Conservation (phyloP, 2,888 invertebrate species). For the Crocallis elinguaria region DNA sequence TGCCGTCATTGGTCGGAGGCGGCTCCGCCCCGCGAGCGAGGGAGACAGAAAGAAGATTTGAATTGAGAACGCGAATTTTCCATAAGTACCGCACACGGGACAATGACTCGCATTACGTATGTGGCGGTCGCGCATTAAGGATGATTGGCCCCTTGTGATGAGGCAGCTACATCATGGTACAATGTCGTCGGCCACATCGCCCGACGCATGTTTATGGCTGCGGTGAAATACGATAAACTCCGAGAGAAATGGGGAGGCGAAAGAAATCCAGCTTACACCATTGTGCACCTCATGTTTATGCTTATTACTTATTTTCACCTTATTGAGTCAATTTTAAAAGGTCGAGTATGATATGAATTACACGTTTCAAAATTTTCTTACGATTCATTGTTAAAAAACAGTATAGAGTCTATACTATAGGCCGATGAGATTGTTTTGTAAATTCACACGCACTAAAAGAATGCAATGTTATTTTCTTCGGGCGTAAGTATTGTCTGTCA, state of each 20-base stretch:
- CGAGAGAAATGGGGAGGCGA: slow-evolving; percentile 76
- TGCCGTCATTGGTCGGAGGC: slow-evolving; percentile 81
- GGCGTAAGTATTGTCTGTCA: slow-evolving; percentile 38
- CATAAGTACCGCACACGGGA: slow-evolving; percentile 84
- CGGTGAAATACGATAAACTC: slow-evolving; percentile 80
- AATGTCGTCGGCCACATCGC: slow-evolving; percentile 78
- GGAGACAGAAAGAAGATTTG: slow-evolving; percentile 83
- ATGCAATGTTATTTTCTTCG: slow-evolving; percentile 16
- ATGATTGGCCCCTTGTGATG: slow-evolving; percentile 84
- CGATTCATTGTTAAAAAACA: slow-evolving; percentile 47
- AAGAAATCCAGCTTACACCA: slow-evolving; percentile 78
- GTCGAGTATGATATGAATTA: slow-evolving; percentile 63
- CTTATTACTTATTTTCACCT: slow-evolving; percentile 81
- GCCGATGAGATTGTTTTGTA: slow-evolving; percentile 36
- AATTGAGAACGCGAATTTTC: slow-evolving; percentile 85
- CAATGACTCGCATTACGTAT: slow-evolving; percentile 85
- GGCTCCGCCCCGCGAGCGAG: slow-evolving; percentile 83
- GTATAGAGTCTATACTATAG: slow-evolving; percentile 31
- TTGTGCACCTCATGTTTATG: slow-evolving; percentile 77
- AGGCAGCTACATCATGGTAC: slow-evolving; percentile 81
- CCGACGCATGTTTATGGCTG: slow-evolving; percentile 73
- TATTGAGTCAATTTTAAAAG: slow-evolving; percentile 67
- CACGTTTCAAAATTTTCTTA: slow-evolving; percentile 48
- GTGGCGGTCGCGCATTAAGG: slow-evolving; percentile 83
- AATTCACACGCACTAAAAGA: slow-evolving; percentile 42